phyloP scores from a whole-genome alignment of 2,888 invertebrate species.

The Branchellion lobata region DNA sequence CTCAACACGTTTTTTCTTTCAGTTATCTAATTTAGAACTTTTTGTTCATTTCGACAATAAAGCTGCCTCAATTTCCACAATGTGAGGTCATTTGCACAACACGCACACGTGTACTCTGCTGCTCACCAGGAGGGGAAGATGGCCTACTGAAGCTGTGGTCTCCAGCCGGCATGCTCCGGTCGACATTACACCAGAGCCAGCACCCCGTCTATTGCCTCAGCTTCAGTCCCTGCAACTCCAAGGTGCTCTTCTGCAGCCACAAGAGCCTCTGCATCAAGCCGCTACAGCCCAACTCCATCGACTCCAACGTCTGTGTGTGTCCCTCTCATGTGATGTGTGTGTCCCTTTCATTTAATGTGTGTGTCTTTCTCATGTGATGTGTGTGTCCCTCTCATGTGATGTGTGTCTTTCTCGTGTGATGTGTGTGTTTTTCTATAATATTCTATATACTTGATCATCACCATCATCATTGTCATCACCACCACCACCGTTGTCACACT shows the following conservation, averaged over 20 bases:
- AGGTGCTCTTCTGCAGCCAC: slow-evolving; percentile 67
- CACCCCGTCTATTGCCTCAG: slow-evolving; percentile 78
- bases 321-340: background rate
- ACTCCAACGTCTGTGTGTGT: slow-evolving; percentile 61
- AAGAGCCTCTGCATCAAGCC: slow-evolving; percentile 68
- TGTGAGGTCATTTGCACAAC: no score
- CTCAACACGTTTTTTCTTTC: no score
- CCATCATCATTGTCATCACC: no score
- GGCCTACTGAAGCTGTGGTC: slow-evolving; percentile 96
- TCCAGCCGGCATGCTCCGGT: slow-evolving; percentile 82
- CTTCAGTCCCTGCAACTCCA: slow-evolving; percentile 70
- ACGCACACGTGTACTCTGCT: no score
- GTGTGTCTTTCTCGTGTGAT: background rate
- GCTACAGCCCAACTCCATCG: slow-evolving; percentile 66
- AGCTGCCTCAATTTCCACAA: no score
- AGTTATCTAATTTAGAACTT: no score
- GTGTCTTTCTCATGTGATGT: background rate
- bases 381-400: background rate
- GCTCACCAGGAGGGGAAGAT: slow-evolving; percentile 92
- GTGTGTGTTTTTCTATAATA: no score
- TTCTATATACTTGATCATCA: no score
- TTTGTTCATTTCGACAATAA: no score
- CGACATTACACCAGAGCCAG: slow-evolving; percentile 80
- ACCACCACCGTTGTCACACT: no score
- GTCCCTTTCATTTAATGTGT: slow-evolving; percentile 18